Percentiles rank a stretch among this genome's conserved stretches.
These are phyloP conservation scores for Malacoraja senta DNA, from an alignment of 2,797 vertebrate genomes.

Conservation along the genomic window DNA sequence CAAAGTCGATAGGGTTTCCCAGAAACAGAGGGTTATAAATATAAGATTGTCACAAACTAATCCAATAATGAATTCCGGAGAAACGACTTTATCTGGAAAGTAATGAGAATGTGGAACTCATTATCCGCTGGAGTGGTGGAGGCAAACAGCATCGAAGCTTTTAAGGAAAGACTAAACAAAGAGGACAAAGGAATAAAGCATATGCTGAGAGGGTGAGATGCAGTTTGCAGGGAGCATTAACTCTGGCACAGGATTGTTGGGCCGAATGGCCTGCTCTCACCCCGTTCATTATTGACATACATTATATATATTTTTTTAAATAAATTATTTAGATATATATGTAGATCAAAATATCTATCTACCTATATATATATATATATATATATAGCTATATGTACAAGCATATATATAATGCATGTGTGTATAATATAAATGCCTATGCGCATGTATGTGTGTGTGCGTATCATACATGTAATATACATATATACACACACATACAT, in stretches of 20 bases:
- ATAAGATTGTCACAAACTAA: not conserved
- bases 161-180: not conserved
- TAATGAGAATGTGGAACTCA: not conserved
- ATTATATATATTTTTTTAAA: no score
- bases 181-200: not conserved
- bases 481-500: no score
- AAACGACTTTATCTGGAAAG: not conserved
- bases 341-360: no score
- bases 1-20: not conserved
- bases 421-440: no score
- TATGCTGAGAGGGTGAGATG: not conserved
- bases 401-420: no score
- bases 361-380: no score
- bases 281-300: no score
- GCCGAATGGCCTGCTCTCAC: not conserved
- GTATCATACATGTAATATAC: no score
- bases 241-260: not conserved
- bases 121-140: not conserved
- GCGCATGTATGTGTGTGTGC: no score
- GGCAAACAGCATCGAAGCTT: not conserved
- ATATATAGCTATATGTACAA: no score
- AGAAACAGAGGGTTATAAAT: not conserved
- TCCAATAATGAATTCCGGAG: not conserved
- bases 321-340: no score
- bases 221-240: not conserved